phyloP scores from a whole-genome alignment of 2,113 vertebrate species.

The Sterrhoptilus dennistouni region DNA sequence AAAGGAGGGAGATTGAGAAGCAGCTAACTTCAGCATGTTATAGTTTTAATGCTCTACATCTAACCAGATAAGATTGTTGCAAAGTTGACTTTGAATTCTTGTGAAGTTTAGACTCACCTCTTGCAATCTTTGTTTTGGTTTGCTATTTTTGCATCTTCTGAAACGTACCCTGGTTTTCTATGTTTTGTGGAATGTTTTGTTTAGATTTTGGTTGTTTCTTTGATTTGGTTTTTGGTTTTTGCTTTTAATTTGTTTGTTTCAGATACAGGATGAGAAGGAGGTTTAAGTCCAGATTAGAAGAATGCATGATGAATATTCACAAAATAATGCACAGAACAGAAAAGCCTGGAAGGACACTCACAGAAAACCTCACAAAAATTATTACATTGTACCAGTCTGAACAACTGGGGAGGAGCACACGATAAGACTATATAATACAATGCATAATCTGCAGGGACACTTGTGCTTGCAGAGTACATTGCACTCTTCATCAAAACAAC shows the following conservation, averaged over 20 bases:
- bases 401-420: rapidly evolving
- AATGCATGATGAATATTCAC: not conserved
- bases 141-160: not conserved
- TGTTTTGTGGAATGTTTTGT: not conserved
- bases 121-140: not conserved
- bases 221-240: not conserved
- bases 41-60: not conserved
- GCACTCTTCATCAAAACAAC: not conserved
- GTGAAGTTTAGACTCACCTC: not conserved
- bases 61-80: not conserved
- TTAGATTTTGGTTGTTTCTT: not conserved
- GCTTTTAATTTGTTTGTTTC: not conserved
- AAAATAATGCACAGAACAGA: not conserved
- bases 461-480: not conserved
- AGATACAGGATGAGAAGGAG: not conserved
- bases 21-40: not conserved
- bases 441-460: not conserved
- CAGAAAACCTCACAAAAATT: not conserved
- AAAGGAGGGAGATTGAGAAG: not conserved
- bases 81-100: not conserved
- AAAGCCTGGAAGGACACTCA: not conserved
- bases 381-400: not conserved
- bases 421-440: not conserved
- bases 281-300: not conserved
- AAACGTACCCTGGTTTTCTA: rapidly evolving